Evolutionary conservation across 2,797 vertebrate species (phyloP).

Genomic region (Balearica regulorum): DNA sequence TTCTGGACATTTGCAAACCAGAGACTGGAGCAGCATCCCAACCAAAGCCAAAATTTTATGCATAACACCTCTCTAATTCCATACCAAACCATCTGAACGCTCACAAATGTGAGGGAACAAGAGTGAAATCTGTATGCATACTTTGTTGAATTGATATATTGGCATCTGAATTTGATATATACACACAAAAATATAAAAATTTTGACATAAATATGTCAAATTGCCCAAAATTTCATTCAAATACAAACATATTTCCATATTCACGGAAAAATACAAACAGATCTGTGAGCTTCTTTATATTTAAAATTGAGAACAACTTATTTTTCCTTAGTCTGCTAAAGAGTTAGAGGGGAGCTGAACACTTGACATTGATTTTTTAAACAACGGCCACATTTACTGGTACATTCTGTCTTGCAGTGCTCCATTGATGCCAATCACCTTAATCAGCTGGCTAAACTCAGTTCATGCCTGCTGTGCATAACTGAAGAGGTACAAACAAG

Average conservation of each 20-base stretch:
- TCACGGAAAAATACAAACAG: not conserved
- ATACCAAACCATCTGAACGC: not conserved
- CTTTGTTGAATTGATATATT: not conserved
- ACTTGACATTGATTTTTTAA: not conserved
- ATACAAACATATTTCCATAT: not conserved
- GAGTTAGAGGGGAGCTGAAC: not conserved
- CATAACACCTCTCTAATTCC: not conserved
- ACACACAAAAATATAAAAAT: not conserved
- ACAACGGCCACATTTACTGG: not conserved
- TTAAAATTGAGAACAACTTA: not conserved
- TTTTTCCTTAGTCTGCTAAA: not conserved
- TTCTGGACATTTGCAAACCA: not conserved
- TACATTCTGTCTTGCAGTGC: not conserved
- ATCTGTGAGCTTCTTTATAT: not conserved
- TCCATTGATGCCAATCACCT: not conserved
- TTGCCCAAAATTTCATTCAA: not conserved
- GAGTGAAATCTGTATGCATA: not conserved
- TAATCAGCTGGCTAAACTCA: slow-evolving; percentile 15
- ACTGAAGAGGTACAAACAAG: slow-evolving; percentile 14
- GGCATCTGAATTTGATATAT: not conserved
- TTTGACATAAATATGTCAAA: not conserved
- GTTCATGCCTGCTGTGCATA: slow-evolving; percentile 2
- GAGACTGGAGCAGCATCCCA: not conserved
- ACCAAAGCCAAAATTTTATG: not conserved
- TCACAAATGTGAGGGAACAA: not conserved